phyloP scores from a whole-genome alignment of 2,888 invertebrate genomes.

The Cataglyphis cursor region DNA sequence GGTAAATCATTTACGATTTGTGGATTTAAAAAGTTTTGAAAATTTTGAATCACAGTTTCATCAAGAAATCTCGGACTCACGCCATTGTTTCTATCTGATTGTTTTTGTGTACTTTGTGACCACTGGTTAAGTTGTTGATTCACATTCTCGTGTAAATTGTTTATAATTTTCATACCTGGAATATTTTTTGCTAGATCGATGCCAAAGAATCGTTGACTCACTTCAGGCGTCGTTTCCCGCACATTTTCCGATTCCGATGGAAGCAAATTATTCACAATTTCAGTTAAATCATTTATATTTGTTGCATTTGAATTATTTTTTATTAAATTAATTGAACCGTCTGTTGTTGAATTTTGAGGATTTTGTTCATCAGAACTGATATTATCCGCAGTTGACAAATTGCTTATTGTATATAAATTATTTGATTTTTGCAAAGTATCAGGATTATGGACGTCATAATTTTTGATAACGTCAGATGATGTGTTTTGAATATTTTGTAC shows the following conservation, averaged over 20 bases:
- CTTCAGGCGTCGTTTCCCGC: neutral
- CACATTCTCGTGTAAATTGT: neutral
- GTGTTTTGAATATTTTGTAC: neutral
- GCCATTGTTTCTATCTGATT: neutral
- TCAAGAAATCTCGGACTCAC: neutral
- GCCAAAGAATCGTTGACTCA: conserved; percentile 9
- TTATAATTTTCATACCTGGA: neutral
- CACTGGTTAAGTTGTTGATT: neutral
- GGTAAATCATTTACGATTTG: neutral
- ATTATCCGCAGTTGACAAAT: neutral
- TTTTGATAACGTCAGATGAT: neutral
- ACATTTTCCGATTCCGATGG: neutral
- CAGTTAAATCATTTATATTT: neutral
- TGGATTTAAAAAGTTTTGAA: neutral
- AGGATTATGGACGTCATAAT: neutral
- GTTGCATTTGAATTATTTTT: neutral
- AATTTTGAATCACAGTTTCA: neutral
- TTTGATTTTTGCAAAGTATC: neutral
- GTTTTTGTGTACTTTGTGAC: neutral
- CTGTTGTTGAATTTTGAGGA: neutral
- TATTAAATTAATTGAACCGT: neutral
- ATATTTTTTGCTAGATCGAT: neutral
- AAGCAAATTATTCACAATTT: conserved; percentile 1
- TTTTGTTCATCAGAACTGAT: no score
- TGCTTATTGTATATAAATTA: neutral